Conservation (phyloP, 1,140 invertebrate genomes). For the Trachymyrmex septentrionalis region DNA sequence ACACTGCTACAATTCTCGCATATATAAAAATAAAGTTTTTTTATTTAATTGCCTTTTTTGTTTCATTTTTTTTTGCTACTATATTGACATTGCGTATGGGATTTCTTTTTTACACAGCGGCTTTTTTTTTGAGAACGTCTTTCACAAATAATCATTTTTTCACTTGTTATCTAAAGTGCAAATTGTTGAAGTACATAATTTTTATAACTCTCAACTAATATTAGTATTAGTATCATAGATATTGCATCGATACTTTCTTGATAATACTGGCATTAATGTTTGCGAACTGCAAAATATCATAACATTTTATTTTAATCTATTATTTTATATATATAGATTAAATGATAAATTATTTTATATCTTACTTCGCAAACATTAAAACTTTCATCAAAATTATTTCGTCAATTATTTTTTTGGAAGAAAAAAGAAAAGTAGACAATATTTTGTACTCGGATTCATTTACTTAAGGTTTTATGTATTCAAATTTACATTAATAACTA, state of each 20-base stretch:
- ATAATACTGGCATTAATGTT: slow-evolving; percentile 14
- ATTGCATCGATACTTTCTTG: neutral
- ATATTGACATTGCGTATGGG: neutral
- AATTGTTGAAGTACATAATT: neutral
- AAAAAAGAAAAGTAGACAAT: neutral
- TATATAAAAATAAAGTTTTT: neutral
- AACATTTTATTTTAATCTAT: neutral
- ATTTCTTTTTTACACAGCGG: neutral
- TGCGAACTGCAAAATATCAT: neutral
- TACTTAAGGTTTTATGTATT: neutral
- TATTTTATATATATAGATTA: no score
- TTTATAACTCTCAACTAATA: neutral
- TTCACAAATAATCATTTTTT: slow-evolving; percentile 27
- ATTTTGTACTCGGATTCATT: neutral
- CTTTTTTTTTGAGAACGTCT: neutral
- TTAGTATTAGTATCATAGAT: slow-evolving; percentile 36
- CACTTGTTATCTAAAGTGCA: slow-evolving; percentile 25
- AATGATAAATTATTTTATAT: neutral
- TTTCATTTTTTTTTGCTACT: neutral
- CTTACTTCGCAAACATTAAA: neutral
- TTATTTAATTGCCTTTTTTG: neutral
- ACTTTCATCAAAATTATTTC: neutral
- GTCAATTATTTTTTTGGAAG: neutral
- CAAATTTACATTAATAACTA: slow-evolving; percentile 2
- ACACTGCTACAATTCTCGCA: neutral